phyloP scores from a whole-genome alignment of 2,888 invertebrate genomes.

The Erpobdella octoculata region DNA sequence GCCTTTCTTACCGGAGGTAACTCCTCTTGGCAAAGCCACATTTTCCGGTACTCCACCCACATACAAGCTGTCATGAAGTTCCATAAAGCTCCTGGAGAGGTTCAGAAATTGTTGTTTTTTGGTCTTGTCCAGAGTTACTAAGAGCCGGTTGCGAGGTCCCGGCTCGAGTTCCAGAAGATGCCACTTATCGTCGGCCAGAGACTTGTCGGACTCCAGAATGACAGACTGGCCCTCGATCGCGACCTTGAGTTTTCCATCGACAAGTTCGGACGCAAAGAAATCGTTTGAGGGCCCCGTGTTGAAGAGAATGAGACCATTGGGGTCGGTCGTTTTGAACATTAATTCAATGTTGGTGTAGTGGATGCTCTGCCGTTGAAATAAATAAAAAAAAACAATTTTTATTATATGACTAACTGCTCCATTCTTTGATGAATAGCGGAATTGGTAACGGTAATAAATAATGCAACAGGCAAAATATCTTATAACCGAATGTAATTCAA shows the following conservation, averaged over 20 bases:
- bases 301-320: conserved; percentile 42
- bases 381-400: neutral
- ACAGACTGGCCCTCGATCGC: conserved; percentile 41
- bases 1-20: conserved; percentile 43
- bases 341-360: conserved; percentile 38
- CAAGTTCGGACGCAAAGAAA: conserved; percentile 31
- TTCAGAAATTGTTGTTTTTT: neutral
- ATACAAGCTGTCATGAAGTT: conserved; percentile 39
- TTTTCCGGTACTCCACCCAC: conserved; percentile 45
- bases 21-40: conserved; percentile 37
- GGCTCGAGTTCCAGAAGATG: conserved; percentile 31
- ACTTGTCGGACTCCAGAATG: neutral
- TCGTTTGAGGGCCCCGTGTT: conserved; percentile 29
- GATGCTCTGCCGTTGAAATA: conserved; percentile 19
- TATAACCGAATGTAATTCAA: no score
- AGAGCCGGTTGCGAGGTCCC: conserved; percentile 14
- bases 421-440: neutral
- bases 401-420: neutral
- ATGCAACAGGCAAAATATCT: no score
- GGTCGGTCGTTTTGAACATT: conserved; percentile 45
- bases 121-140: conserved; percentile 25
- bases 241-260: conserved; percentile 42
- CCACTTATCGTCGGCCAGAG: conserved; percentile 32
- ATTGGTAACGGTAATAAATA: neutral
- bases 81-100: conserved; percentile 33